Conservation (phyloP, 2,888 invertebrate genomes). For the Athripsodes cinereus region DNA sequence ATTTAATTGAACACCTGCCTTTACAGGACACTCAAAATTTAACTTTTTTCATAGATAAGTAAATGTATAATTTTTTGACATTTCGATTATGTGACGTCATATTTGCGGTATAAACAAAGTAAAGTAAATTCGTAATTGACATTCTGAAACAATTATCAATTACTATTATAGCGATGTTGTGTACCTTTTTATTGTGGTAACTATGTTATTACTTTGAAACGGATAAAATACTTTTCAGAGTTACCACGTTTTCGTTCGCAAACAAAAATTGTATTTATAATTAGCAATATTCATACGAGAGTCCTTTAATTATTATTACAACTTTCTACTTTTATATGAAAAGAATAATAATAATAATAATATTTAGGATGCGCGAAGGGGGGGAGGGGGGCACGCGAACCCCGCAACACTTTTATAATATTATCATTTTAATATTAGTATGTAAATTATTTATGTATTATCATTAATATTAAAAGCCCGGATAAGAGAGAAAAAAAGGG, state of each 20-base stretch:
- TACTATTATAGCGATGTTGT: no score
- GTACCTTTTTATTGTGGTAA: no score
- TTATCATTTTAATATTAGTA: no score
- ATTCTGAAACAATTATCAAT: no score
- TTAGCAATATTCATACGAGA: slow-evolving; percentile 25
- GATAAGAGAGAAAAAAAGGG: slow-evolving; percentile 14
- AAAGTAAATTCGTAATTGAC: no score
- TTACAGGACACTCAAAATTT: no score
- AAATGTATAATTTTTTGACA: no score
- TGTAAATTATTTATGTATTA: slow-evolving; percentile 29
- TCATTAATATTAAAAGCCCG: slow-evolving; percentile 27
- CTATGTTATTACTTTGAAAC: no score
- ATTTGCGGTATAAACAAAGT: no score
- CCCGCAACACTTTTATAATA: slow-evolving; percentile 19
- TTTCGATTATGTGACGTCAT: no score
- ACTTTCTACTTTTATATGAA: neutral
- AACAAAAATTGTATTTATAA: slow-evolving; percentile 25
- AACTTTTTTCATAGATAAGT: no score
- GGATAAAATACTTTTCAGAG: neutral
- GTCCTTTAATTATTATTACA: neutral
- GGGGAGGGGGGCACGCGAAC: slow-evolving; percentile 13
- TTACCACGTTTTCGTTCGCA: neutral
- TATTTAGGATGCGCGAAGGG: neutral
- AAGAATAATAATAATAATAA: slow-evolving; percentile 1
- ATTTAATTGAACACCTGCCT: no score